Percentiles rank a stretch among this genome's conserved stretches.
Conservation (phyloP, 1,140 invertebrate species). For the Lasaia peninsularis region DNA sequence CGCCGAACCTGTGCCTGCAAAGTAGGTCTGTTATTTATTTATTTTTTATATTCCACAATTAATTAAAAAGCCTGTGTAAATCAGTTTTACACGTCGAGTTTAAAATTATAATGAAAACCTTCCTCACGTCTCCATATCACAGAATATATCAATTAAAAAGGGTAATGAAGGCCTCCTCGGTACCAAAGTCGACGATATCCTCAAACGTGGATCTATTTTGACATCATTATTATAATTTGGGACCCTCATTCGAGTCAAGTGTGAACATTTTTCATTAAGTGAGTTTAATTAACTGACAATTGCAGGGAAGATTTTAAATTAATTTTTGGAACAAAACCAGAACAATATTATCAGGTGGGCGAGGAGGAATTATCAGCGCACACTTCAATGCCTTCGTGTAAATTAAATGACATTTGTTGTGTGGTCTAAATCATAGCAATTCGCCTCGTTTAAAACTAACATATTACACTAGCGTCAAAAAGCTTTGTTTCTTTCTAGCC, state of each 20-base stretch:
- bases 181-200: not conserved
- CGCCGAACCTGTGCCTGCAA: too few species aligned
- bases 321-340: conserved; percentile 54
- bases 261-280: conserved; percentile 5
- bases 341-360: conserved; percentile 53
- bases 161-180: not conserved
- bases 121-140: not conserved
- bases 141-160: not conserved
- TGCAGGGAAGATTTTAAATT: conserved; percentile 56
- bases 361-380: conserved; percentile 53
- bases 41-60: too few species aligned
- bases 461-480: too few species aligned
- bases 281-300: conserved; percentile 53
- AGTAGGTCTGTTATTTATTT: too few species aligned
- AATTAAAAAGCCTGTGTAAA: too few species aligned
- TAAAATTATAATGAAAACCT: too few species aligned
- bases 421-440: too few species aligned
- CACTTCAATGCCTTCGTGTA: conserved; percentile 64
- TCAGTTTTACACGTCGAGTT: too few species aligned
- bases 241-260: conserved; percentile 7
- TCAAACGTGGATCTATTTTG: not conserved
- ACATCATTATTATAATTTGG: conserved; percentile 1
- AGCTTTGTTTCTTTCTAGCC: too few species aligned
- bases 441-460: too few species aligned
- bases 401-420: conserved; percentile 65